These are phyloP conservation scores for Drosophila nigromelanica DNA, from an alignment of 1,140 invertebrate species.

Conservation along the genomic window DNA sequence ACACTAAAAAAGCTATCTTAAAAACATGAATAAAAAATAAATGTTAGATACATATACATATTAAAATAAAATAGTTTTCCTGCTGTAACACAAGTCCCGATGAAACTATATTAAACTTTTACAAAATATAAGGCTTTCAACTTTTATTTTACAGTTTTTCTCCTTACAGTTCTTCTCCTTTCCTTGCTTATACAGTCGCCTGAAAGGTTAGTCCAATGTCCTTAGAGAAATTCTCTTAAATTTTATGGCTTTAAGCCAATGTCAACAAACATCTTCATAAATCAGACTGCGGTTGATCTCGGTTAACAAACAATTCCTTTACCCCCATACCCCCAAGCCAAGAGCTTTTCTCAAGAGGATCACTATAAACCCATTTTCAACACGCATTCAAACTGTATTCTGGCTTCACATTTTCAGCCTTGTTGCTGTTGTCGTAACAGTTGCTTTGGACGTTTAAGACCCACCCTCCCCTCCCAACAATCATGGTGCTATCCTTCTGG, in stretches of 20 bases:
- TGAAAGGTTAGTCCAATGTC: neutral
- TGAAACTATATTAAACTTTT: neutral
- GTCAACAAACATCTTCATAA: conserved; percentile 58
- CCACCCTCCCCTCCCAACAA: neutral
- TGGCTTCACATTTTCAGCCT: conserved; percentile 23
- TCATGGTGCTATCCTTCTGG: neutral
- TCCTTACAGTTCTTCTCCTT: neutral
- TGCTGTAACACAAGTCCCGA: too few relatives aligned
- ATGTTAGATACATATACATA: too few relatives aligned
- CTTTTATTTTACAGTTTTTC: neutral
- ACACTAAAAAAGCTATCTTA: too few relatives aligned
- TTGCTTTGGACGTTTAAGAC: neutral
- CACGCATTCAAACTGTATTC: conserved; percentile 54
- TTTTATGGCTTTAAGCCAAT: conserved; percentile 19
- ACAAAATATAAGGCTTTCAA: neutral
- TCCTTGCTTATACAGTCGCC: neutral
- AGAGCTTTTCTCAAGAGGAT: conserved; percentile 62
- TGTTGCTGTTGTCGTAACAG: neutral
- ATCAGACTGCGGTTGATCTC: conserved; percentile 48
- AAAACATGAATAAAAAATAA: too few relatives aligned
- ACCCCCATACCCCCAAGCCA: neutral
- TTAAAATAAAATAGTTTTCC: too few relatives aligned
- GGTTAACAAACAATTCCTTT: conserved; percentile 12
- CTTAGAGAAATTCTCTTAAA: conserved; percentile 8
- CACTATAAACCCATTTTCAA: conserved; percentile 67